Percentiles rank a stretch among this genome's conserved stretches.
Conservation (phyloP, 2,797 vertebrate species). For the Phrynocephalus vlangalii region DNA sequence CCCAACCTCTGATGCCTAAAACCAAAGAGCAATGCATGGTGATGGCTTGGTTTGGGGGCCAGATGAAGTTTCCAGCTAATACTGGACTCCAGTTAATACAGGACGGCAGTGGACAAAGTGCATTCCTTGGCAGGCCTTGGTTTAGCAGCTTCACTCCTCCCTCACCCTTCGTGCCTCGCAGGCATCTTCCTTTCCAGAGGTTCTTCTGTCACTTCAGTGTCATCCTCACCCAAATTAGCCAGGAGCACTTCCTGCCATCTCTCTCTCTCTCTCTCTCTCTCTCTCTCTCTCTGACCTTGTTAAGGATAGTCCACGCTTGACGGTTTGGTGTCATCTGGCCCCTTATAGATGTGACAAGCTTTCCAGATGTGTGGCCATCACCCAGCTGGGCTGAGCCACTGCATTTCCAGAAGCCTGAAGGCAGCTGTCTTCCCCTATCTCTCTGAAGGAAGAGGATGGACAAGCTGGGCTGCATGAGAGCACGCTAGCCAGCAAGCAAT, state of each 20-base stretch:
- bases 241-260: constrained; percentile 48
- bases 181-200: constrained; percentile 34
- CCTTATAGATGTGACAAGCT: constrained; percentile 33
- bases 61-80: too few species aligned
- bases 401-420: constrained; percentile 6
- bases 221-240: constrained; percentile 26
- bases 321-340: constrained; percentile 53
- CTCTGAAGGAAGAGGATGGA: background rate
- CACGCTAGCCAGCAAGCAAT: background rate
- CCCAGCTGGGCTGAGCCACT: constrained; percentile 21
- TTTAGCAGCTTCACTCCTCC: constrained; percentile 44
- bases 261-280: background rate
- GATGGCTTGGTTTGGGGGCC: too few species aligned
- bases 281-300: constrained; percentile 59
- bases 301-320: constrained; percentile 49
- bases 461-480: background rate
- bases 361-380: constrained; percentile 54
- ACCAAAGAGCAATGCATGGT: too few species aligned
- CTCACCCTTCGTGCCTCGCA: constrained; percentile 39
- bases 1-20: too few species aligned
- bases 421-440: background rate
- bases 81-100: too few species aligned
- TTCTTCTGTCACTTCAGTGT: constrained; percentile 31
- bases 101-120: too few species aligned
- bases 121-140: constrained; percentile 28